Evolutionary conservation across 2,797 vertebrate species (phyloP).

Genomic region (Notolepis coatsorum): DNA sequence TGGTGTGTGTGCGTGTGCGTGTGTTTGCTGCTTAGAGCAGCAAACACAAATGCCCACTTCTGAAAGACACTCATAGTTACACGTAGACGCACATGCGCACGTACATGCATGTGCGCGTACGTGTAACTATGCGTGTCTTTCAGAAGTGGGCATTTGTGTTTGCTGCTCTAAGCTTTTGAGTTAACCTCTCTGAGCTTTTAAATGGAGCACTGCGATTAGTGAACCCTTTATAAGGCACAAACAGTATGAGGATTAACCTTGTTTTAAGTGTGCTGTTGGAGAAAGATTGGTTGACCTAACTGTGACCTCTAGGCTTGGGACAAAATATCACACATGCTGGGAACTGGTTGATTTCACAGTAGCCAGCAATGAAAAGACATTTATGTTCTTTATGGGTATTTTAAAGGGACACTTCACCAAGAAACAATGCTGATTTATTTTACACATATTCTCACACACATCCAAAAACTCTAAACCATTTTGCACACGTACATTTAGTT

Average conservation of each 20-base stretch:
- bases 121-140: conserved; percentile 9
- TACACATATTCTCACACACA: no score
- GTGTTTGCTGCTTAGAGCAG: conserved; percentile 24
- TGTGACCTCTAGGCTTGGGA: conserved; percentile 64
- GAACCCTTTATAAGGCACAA: conserved; percentile 57
- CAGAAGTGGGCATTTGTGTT: conserved; percentile 40
- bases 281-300: conserved; percentile 75
- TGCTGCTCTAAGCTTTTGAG: conserved; percentile 27
- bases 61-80: conserved; percentile 14
- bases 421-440: no score
- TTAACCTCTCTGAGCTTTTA: conserved; percentile 67
- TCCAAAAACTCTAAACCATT: no score
- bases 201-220: conserved; percentile 75
- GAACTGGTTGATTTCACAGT: conserved; percentile 65
- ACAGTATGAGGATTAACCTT: conserved; percentile 77
- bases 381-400: no score
- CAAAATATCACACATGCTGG: conserved; percentile 65
- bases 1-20: neutral
- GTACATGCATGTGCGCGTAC: no score
- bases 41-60: conserved; percentile 39
- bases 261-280: conserved; percentile 72
- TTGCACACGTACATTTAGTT: no score
- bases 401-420: no score
- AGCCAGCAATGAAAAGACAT: no score
- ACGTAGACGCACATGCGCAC: neutral